Evolutionary conservation across 2,797 vertebrate species (phyloP).

Genomic region (Muraenolepis orangiensis): DNA sequence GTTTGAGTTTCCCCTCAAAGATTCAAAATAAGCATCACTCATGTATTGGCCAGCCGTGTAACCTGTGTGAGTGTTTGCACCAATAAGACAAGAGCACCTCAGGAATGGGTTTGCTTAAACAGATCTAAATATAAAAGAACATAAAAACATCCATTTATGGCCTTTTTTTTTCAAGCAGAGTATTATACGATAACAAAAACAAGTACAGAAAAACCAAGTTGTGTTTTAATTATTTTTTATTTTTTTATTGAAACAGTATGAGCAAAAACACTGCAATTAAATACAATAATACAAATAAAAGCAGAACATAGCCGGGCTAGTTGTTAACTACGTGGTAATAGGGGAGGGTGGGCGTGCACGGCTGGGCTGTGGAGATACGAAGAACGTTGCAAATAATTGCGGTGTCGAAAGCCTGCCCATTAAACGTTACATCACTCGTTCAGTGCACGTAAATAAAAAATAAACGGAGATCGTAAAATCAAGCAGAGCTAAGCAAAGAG

Average conservation of each 20-base stretch:
- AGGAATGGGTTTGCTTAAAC: not conserved
- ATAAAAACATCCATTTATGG: not conserved
- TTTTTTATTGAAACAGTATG: constrained; percentile 78
- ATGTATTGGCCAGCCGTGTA: not conserved
- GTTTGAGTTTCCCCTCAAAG: constrained; percentile 32
- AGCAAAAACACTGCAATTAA: constrained; percentile 79
- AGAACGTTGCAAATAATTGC: constrained; percentile 71
- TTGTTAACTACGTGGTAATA: constrained; percentile 56
- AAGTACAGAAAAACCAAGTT: not conserved
- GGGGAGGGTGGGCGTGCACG: constrained; percentile 12
- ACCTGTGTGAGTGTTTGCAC: not conserved
- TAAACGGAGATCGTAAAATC: constrained; percentile 62
- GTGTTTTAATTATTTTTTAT: constrained; percentile 67
- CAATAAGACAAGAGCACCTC: not conserved
- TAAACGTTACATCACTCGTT: constrained; percentile 67
- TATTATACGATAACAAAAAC: constrained; percentile 14
- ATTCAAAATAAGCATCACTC: not conserved
- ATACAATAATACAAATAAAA: constrained; percentile 68
- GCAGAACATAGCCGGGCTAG: constrained; percentile 59
- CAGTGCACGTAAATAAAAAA: constrained; percentile 75
- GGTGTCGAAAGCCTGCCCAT: constrained; percentile 74
- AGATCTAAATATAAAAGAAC: not conserved
- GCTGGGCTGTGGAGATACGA: constrained; percentile 39
- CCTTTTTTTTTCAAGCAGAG: constrained; percentile 9
- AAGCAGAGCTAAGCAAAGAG: constrained; percentile 61